Evolutionary conservation across 2,113 vertebrate species (phyloP).

Genomic region (Cyrtonyx montezumae): DNA sequence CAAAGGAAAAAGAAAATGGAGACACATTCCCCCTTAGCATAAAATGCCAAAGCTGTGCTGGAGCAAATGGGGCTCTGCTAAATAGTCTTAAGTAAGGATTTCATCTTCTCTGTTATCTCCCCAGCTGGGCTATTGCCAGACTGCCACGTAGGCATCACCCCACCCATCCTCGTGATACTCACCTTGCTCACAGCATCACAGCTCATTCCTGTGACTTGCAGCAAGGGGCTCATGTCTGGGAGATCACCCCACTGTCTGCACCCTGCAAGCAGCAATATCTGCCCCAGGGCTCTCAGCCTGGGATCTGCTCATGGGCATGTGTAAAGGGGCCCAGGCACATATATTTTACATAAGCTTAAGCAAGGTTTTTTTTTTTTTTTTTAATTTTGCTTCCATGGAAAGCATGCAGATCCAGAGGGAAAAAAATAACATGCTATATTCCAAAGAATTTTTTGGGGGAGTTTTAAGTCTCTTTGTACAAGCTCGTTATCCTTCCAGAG

Average conservation of each 20-base stretch:
- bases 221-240: rapidly evolving
- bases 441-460: not conserved
- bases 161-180: not conserved
- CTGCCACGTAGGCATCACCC: not conserved
- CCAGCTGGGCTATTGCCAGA: not conserved
- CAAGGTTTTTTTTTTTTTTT: not conserved
- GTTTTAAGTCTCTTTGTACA: not conserved
- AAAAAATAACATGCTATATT: not conserved
- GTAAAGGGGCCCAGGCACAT: not conserved
- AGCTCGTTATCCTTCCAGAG: not conserved
- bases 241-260: not conserved
- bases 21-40: not conserved
- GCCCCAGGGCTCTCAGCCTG: not conserved
- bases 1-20: not conserved
- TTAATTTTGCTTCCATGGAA: not conserved
- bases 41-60: conserved; percentile 1
- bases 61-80: not conserved
- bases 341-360: not conserved
- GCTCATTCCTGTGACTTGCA: not conserved
- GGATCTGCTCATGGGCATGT: not conserved
- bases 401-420: not conserved
- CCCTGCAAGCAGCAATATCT: not conserved
- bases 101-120: not conserved
- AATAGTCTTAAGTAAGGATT: conserved; percentile 46
- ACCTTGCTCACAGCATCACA: not conserved